A percentile compares a stretch with the other conserved stretches of the same genome.
Conservation (phyloP, 2,888 invertebrate species). For the Drepanosiphum platanoidis region DNA sequence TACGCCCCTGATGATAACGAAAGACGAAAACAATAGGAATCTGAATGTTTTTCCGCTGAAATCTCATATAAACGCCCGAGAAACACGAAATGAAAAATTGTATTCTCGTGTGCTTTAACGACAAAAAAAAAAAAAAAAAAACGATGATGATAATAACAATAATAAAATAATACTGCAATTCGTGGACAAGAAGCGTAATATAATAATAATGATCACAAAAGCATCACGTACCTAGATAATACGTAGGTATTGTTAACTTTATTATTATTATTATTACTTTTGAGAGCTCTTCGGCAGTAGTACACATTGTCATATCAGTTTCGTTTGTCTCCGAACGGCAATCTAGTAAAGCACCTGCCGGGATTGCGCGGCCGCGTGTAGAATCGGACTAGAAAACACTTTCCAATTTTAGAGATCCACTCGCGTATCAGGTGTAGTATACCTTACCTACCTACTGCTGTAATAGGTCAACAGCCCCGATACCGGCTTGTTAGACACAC, state of each 20-base stretch:
- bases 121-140: not conserved
- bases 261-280: not conserved
- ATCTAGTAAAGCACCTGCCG: not conserved
- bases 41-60: too few relatives aligned
- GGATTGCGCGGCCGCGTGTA: not conserved
- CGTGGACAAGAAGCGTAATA: not conserved
- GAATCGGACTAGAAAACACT: conserved; percentile 37
- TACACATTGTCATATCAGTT: not conserved
- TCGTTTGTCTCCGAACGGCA: not conserved
- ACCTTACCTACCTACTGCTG: not conserved
- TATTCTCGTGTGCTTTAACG: not conserved
- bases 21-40: too few relatives aligned
- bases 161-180: too few relatives aligned
- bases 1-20: too few relatives aligned
- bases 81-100: too few relatives aligned
- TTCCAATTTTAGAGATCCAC: conserved; percentile 40
- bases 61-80: too few relatives aligned
- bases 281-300: not conserved
- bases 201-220: not conserved
- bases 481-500: conserved; percentile 24
- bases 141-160: not conserved
- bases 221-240: not conserved
- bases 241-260: not conserved
- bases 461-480: conserved; percentile 26
- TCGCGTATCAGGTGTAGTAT: not conserved